Evolutionary conservation across 2,888 invertebrate genomes (phyloP), one percentile per base, ranked within the genome.

Genomic region (Nematopogon swammerdamellus): DNA sequence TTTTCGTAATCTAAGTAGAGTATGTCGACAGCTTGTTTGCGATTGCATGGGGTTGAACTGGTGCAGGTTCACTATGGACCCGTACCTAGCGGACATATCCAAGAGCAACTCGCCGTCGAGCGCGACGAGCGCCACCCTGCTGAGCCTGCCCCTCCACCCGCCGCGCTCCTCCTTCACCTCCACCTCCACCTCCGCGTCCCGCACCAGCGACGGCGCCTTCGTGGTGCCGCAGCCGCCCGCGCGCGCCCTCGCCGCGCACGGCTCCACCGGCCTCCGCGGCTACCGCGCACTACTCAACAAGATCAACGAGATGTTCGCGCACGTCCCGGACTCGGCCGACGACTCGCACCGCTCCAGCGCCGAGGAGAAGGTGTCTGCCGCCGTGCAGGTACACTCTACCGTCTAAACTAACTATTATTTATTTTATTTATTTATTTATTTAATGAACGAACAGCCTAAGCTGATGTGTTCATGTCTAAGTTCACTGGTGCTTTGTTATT

Each of bases 211-310:
- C 50, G 80, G 80, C 0, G 65, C 69, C 3, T 81, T 81, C 49
- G 73, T 79, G 0, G 80, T 81, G 1, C 80, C 80, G 1, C 80
- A 72, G 57, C 74, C 77, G 5, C 80, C 80, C 0, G 62, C 77
- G 2, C 79, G 76, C 60, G 74, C 70, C 0, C 63, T 73, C 1
- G 60, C 64, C 0, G 72, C 75, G 48, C 75, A 75, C 1, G 62
- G 53, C 2, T 50, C 70, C 1, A 64, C 67, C 1, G 66, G 75
- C 0, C 70, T 80, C 36, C 79, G 77, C 59, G 80, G 80, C 42
- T 73, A 70, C 51, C 76, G 76, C 8, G 65, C 68, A 2, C 56
- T 80, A 49, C 60, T 73, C 56, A 76, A 75, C 51, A 80, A 77
- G 56, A 52, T 80, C 1, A 69, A 74, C 54, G 80, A 80, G 45